Evolutionary conservation across 1,140 invertebrate genomes (phyloP), one percentile per base, ranked within the genome.

Genomic region (Macrotrachela quadricornifera): DNA sequence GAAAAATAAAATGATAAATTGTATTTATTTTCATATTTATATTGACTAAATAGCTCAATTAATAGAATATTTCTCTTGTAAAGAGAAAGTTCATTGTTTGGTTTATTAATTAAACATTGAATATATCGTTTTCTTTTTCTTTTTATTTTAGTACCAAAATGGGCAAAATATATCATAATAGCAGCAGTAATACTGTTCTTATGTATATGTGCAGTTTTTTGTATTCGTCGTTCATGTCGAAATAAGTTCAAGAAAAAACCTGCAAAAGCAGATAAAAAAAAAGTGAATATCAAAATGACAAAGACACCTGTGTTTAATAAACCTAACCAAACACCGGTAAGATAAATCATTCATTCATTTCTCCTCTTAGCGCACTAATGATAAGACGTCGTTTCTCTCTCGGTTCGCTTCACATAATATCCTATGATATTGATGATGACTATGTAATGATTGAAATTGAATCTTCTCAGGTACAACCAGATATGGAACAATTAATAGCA

Each of bases 401-500:
- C 40, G 43, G 70, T 56, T 50, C 46, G 39, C 1, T 10, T 16
- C 9, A 8, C 1, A 50, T 11, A 51, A 50, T 16, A 48, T 15
- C 1, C 21, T 36, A 30, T 18, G 10, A 10, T 48, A 8, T 30
- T 48, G 6, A 42, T 14, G 21, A 21, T 14, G 49, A 51, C 6
- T 16, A 59, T 46, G 54, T 30, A 17, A 10, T 18, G 8, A 9
- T 12, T 36, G 15, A 37, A 1, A 12, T 18, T 41, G n/a, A 43
- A 13, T 6, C 18, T 18, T 30, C 63, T 52, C 72, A 90, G 85
- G 84, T 92, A 64, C 85, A 90, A 77, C 85, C 86, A 61, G 88
- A 94, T 74, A 85, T 91, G 82, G 88, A 95, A 71, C 85, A 90
- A 71, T 74, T 95, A 54, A 86, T 86, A 51, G 85, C 90, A 65